These are phyloP conservation scores for Phaethornis superciliosus DNA, from an alignment of 2,113 vertebrate species.

Conservation along the genomic window DNA sequence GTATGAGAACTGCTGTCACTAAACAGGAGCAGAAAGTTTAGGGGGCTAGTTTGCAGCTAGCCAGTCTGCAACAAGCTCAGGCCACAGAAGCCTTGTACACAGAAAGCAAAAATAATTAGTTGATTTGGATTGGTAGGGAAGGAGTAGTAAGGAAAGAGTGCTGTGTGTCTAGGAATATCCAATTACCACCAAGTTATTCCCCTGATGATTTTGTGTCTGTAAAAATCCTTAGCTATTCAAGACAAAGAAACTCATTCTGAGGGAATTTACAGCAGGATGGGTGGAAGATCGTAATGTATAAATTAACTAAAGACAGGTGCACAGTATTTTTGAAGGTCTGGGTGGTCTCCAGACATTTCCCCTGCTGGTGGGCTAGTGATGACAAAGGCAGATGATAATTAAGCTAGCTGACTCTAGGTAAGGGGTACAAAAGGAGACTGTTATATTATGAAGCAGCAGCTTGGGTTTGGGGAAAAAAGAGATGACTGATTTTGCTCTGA, in stretches of 20 bases:
- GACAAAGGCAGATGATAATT: not conserved
- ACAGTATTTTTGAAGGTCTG: not conserved
- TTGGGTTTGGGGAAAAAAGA: not conserved
- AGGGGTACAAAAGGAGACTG: not conserved
- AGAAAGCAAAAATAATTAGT: not conserved
- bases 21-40: not conserved
- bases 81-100: not conserved
- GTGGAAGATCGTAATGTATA: not conserved
- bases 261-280: not conserved
- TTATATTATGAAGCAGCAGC: not conserved
- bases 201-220: not conserved
- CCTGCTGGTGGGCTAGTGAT: not conserved
- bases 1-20: not conserved
- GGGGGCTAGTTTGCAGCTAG: not conserved
- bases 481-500: not conserved
- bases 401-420: not conserved
- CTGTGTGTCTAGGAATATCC: not conserved
- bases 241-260: not conserved
- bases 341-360: not conserved
- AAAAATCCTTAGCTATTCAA: not conserved
- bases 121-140: not conserved
- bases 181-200: not conserved
- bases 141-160: not conserved
- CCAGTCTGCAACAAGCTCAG: not conserved
- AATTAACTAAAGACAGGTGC: not conserved